Base-by-base conservation (phyloP, 2,113 vertebrate genomes). In the Cervus canadensis region DNA sequence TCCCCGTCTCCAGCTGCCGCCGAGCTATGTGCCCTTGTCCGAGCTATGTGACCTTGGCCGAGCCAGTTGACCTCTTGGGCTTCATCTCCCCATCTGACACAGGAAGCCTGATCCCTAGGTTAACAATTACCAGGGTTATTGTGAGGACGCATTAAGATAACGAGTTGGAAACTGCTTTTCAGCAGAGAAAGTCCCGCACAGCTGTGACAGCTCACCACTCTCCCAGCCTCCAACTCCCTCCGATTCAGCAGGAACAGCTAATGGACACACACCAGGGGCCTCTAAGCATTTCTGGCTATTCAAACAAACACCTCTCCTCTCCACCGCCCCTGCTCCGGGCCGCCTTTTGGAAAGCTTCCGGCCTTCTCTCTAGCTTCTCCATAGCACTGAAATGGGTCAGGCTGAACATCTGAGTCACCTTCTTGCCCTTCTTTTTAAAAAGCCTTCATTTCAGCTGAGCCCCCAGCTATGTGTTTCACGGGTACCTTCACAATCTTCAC, bases 61-160 rank as follows among this genome's bases (percentile, higher is more conserved):
- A 50, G 48, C 40, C 81, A 59, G 60, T 2, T 56, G 84, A 43
- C 84, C 86, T 87, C 95, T 36, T 74, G 87, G 52, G 45, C 56
- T 95, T 26, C 40, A 19, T n/a, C 26, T 40, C 88, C 67, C 50
- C 43, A 13, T 56, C 90, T 23, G 54, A 88, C 64, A 86, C 94
- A 40, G 74, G 74, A 45, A 95, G 81, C 76, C 48, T 26, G 54
- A 48, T 92, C 76, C 45, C 84, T 33, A 33, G 60, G 92, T 60
- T 74, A 43, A 91, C 85, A 28, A 78, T 95, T 36, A 67, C 83
- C 87, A 40, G 94, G 94, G 96, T 93, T 95, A 59, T 60, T 64
- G 92, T 85, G 95, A 97, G 90, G 96, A 87, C 25, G 1, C 62
- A 67, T 67, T 95, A 90, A 95, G 95, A 97, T 81, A 89, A 89